phyloP scores from a whole-genome alignment of 2,888 invertebrate genomes.

The Polyploca ridens region DNA sequence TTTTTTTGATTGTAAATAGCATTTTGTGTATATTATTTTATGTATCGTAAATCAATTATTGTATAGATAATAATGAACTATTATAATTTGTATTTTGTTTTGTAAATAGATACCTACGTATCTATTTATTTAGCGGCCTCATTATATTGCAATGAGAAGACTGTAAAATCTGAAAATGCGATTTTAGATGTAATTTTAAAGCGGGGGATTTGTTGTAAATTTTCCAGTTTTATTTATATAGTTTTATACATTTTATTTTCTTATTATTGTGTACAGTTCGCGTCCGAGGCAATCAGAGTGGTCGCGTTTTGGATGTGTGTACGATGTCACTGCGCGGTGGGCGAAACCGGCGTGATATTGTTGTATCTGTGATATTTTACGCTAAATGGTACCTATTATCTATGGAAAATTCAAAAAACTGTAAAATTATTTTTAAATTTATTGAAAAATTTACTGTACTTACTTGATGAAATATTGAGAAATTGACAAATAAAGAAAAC shows the following conservation, averaged over 20 bases:
- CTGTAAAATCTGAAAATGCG: constrained; percentile 22
- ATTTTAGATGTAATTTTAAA: constrained; percentile 64
- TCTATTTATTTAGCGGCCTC: constrained; percentile 22
- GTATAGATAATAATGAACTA: constrained; percentile 53
- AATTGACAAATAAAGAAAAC: constrained; percentile 79
- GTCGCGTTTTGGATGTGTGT: constrained; percentile 70
- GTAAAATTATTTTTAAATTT: constrained; percentile 65
- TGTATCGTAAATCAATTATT: constrained; percentile 71
- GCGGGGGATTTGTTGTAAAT: constrained; percentile 65
- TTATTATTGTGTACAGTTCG: constrained; percentile 73
- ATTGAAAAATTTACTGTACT: constrained; percentile 77
- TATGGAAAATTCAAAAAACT: constrained; percentile 67
- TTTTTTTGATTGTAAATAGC: constrained; percentile 65
- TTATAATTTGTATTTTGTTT: constrained; percentile 60
- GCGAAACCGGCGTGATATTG: constrained; percentile 49
- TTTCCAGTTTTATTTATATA: constrained; percentile 66
- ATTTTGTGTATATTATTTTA: constrained; percentile 68
- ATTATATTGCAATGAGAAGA: constrained; percentile 25
- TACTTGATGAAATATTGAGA: constrained; percentile 67
- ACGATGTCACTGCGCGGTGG: constrained; percentile 54
- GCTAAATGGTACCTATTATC: constrained; percentile 37
- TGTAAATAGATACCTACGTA: constrained; percentile 41
- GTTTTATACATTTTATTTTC: constrained; percentile 74
- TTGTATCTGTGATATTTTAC: constrained; percentile 73
- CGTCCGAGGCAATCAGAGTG: constrained; percentile 61